Evolutionary conservation across 2,888 invertebrate species (phyloP), one percentile per base, ranked within the genome.

Genomic region (Panzeria rudis): DNA sequence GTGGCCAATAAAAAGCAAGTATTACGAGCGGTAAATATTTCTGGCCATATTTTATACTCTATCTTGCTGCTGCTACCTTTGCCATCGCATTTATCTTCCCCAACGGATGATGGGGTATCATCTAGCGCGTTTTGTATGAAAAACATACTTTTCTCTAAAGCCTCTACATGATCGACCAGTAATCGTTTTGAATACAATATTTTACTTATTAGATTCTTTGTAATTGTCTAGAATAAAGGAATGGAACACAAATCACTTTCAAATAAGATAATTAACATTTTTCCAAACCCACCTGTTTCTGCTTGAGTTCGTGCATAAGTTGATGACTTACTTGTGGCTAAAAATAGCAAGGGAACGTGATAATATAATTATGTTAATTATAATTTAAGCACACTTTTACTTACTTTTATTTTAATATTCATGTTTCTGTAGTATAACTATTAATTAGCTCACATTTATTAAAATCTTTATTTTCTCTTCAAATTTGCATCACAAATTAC

Each of bases 131-230:
- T 59, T 29, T 86, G 62, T 44, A 87, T 59, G 77, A 87, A 87
- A 35, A 86, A 83, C 86, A 92, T 87, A 59, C 90, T 91, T 23
- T 89, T 90, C 47, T 92, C 92, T n/a, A 92, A 86, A 0, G 91
- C 90, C 82, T 92, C 93, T 3, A 92, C 90, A 87, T 93, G 93
- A 86, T 93, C 93, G 50, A 91, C 90, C 8, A 93, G 86, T 54
- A 93, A 87, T 1, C 92, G 89, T 62, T 92, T 92, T 0, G 93
- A 93, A 52, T 88, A 90, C 17, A 93, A 88, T 83, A 92, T 91
- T 84, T 87, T 89, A 8, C 90, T 88, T 66, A 92, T 88, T 44
- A 92, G 82, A 15, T 77, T 80, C 56, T 89, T 88, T 7, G 90
- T 89, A 23, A 91, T 89, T 59, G 89, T 88, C 91, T 91, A 56